phyloP scores from a whole-genome alignment of 2,797 vertebrate genomes.

The Mareca penelope region DNA sequence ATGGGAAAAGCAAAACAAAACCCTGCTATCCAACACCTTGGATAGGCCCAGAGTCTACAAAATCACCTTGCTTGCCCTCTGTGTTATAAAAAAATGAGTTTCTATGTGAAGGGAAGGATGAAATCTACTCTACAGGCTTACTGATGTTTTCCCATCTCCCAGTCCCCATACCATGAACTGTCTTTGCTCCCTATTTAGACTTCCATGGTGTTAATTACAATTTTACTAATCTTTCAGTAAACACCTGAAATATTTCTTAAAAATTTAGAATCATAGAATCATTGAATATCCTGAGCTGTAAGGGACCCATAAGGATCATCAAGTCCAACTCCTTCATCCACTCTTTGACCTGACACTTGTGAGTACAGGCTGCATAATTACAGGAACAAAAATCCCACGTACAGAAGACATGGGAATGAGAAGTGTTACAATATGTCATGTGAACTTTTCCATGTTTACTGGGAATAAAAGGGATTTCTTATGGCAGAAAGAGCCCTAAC shows the following conservation, averaged over 20 bases:
- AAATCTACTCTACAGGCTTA: not conserved
- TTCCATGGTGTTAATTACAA: not conserved
- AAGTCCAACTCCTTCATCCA: not conserved
- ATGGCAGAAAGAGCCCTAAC: not conserved
- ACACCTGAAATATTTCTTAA: not conserved
- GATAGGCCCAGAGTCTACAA: not conserved
- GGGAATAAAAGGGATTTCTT: not conserved
- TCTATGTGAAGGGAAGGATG: not conserved
- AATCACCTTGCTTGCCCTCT: not conserved
- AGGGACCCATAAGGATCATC: too few relatives aligned
- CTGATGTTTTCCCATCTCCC: not conserved
- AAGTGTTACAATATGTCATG: not conserved
- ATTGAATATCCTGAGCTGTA: too few relatives aligned
- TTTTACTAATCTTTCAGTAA: conserved; percentile 31
- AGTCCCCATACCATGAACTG: not conserved
- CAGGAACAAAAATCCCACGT: accelerated
- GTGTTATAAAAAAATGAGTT: not conserved
- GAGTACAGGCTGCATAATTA: not conserved
- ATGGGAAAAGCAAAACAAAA: not conserved
- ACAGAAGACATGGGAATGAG: not conserved
- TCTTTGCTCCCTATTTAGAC: not conserved
- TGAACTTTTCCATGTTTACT: not conserved
- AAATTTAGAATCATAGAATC: not conserved
- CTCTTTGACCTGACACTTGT: not conserved
- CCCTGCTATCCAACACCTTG: not conserved